Evolutionary conservation across 2,113 vertebrate species (phyloP).

Genomic region (Balaenoptera acutorostrata): DNA sequence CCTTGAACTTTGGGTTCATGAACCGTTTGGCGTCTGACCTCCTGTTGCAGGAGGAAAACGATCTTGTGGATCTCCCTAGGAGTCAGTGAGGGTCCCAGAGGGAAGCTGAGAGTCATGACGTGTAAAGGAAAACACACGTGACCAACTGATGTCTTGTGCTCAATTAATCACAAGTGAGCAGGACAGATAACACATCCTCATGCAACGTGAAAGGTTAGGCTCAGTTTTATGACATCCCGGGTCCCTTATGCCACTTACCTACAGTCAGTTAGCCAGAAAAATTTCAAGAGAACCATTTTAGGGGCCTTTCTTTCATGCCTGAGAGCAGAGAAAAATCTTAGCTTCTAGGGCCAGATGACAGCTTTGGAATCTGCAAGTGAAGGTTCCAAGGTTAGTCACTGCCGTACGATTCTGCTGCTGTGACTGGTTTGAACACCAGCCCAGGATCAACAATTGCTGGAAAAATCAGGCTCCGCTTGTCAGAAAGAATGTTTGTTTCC

Average conservation of each 20-base stretch:
- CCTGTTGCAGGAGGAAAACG: background rate
- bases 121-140: background rate
- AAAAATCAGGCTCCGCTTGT: slow-evolving; percentile 51
- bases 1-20: background rate
- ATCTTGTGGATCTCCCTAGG: background rate
- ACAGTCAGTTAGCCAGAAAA: background rate
- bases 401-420: background rate
- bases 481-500: slow-evolving; percentile 53
- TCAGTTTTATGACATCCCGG: background rate
- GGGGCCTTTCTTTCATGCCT: background rate
- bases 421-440: background rate
- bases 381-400: slow-evolving; percentile 59
- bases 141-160: background rate
- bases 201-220: background rate
- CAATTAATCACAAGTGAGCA: background rate
- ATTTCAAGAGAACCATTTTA: background rate
- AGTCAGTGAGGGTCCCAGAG: background rate
- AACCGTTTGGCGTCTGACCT: background rate
- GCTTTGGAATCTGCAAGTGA: slow-evolving; percentile 60
- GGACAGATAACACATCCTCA: background rate
- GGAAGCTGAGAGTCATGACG: background rate
- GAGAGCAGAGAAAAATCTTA: background rate
- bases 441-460: slow-evolving; percentile 12
- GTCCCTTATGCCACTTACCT: background rate
- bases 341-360: slow-evolving; percentile 2